Evolutionary conservation across 2,888 invertebrate genomes (phyloP).

Genomic region (Bugula neritina): DNA sequence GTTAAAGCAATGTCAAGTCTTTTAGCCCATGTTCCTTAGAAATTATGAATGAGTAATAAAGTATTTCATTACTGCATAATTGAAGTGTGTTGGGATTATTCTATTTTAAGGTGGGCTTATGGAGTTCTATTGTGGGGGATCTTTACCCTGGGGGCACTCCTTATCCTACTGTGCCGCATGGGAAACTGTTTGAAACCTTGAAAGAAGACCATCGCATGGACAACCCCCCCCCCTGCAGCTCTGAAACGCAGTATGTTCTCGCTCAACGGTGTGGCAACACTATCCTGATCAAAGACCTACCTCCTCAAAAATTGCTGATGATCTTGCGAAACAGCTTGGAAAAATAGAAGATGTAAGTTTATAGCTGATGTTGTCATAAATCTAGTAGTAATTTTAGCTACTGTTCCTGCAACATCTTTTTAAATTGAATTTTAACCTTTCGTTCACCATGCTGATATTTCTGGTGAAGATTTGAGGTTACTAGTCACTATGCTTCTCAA

Average conservation of each 20-base stretch:
- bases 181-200: slow-evolving; percentile 83
- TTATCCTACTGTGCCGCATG: slow-evolving; percentile 90
- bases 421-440: no score
- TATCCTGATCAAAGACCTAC: slow-evolving; percentile 80
- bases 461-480: no score
- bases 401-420: no score
- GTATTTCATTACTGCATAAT: background rate
- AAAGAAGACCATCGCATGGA: slow-evolving; percentile 90
- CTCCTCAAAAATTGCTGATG: slow-evolving; percentile 81
- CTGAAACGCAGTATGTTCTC: slow-evolving; percentile 86
- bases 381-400: no score
- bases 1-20: no score
- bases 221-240: slow-evolving; percentile 89
- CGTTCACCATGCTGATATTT: no score
- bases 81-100: no score
- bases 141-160: slow-evolving; percentile 94
- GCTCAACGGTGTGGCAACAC: slow-evolving; percentile 98
- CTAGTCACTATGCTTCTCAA: no score
- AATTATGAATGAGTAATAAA: background rate
- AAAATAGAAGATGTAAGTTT: slow-evolving; percentile 42
- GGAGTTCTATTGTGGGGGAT: slow-evolving; percentile 96
- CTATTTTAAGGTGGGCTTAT: slow-evolving; percentile 85
- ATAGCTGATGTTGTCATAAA: no score
- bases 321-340: slow-evolving; percentile 74
- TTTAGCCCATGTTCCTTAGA: no score